These are phyloP conservation scores for Drosophila bifasciata DNA, from an alignment of 1,140 invertebrate genomes.

Conservation along the genomic window DNA sequence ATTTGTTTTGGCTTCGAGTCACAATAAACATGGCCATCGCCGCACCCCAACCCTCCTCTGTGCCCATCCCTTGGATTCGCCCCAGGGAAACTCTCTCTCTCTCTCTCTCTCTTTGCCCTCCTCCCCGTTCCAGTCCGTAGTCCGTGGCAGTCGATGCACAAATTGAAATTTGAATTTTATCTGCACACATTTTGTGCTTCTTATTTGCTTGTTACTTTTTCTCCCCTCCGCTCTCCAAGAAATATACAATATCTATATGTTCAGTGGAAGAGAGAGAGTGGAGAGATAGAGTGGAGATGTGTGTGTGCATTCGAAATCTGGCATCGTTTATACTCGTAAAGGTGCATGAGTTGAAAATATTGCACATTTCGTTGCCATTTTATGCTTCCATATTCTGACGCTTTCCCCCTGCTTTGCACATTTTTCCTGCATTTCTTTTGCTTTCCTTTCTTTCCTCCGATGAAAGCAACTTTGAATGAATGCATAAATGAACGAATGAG, in stretches of 20 bases:
- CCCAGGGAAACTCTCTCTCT: no score
- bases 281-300: neutral
- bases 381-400: slow-evolving; percentile 49
- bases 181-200: slow-evolving; percentile 71
- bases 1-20: slow-evolving; percentile 77
- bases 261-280: neutral
- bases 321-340: slow-evolving; percentile 42
- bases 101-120: neutral
- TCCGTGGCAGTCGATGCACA: slow-evolving; percentile 60
- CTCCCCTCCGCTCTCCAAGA: no score
- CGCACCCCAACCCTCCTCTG: neutral
- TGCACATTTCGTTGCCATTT: slow-evolving; percentile 69
- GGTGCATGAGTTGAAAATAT: slow-evolving; percentile 65
- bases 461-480: slow-evolving; percentile 46
- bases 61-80: no score
- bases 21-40: slow-evolving; percentile 66
- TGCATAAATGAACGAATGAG: slow-evolving; percentile 63
- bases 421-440: slow-evolving; percentile 4
- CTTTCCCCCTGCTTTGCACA: neutral
- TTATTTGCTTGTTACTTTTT: slow-evolving; percentile 61
- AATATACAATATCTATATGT: slow-evolving; percentile 7
- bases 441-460: slow-evolving; percentile 1
- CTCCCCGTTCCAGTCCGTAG: slow-evolving; percentile 1
- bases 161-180: slow-evolving; percentile 82
- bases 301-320: slow-evolving; percentile 48